phyloP scores from a whole-genome alignment of 1,140 invertebrate species.

The Aphidius gifuensis region DNA sequence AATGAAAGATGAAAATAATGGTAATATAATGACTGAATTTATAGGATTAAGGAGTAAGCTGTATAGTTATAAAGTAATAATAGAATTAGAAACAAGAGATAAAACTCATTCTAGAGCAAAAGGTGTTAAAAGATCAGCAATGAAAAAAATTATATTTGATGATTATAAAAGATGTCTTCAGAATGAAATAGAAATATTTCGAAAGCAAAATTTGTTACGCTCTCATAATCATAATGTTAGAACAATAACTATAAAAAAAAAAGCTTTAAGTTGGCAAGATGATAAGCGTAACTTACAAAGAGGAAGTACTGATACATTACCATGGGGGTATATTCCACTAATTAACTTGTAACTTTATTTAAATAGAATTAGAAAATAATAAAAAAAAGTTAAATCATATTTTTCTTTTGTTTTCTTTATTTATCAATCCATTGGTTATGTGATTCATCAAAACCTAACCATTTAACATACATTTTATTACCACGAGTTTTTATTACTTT shows the following conservation, averaged over 20 bases:
- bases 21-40: conserved; percentile 44
- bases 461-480: not conserved
- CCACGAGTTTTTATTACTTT: not conserved
- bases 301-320: not conserved
- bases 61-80: conserved; percentile 34
- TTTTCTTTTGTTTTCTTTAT: too few species aligned
- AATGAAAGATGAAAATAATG: conserved; percentile 52
- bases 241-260: too few species aligned
- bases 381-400: too few species aligned
- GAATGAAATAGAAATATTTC: too few species aligned
- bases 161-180: too few species aligned
- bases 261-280: too few species aligned
- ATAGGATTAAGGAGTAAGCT: conserved; percentile 48
- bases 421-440: conserved; percentile 1
- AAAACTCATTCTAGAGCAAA: conserved; percentile 21
- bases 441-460: not conserved
- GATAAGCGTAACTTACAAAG: conserved; percentile 2
- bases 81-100: not conserved
- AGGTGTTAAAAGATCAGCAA: conserved; percentile 28
- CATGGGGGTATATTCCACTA: not conserved
- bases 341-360: too few species aligned
- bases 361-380: too few species aligned
- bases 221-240: conserved; percentile 28
- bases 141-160: not conserved
- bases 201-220: conserved; percentile 19